A percentile compares a stretch with the other conserved stretches of the same genome.
Conservation (phyloP, 1,140 invertebrate species). For the Episyrphus balteatus region DNA sequence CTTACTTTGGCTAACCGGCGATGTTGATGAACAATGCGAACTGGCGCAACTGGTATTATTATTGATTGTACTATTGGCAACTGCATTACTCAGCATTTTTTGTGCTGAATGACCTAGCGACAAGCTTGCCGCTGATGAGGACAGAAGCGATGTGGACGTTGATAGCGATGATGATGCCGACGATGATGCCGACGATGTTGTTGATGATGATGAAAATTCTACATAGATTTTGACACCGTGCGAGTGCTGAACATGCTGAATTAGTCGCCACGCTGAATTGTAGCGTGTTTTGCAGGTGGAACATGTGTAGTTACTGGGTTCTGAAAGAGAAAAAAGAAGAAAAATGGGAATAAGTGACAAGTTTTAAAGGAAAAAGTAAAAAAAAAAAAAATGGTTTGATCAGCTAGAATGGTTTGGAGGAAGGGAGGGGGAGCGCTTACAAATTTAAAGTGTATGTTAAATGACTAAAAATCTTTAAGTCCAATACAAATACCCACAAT, state of each 20-base stretch:
- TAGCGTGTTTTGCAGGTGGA: conserved; percentile 85
- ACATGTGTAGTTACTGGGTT: conserved; percentile 89
- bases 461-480: too few species aligned
- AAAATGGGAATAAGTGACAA: conserved; percentile 11
- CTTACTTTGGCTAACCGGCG: conserved; percentile 11
- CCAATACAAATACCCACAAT: too few species aligned
- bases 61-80: conserved; percentile 2
- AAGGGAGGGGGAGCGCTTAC: too few species aligned
- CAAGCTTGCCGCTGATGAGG: neutral
- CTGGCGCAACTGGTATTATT: conserved; percentile 4
- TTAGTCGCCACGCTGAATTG: conserved; percentile 83
- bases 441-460: too few species aligned
- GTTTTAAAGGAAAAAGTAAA: neutral
- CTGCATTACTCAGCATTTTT: neutral
- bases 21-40: conserved; percentile 6
- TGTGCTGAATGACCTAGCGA: neutral
- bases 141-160: conserved; percentile 3
- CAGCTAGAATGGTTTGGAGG: neutral
- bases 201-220: conserved; percentile 44
- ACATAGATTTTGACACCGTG: conserved; percentile 91
- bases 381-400: neutral
- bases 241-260: conserved; percentile 88
- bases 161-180: conserved; percentile 17
- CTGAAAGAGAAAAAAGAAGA: conserved; percentile 52
- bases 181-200: conserved; percentile 7